phyloP scores from a whole-genome alignment of 2,888 invertebrate species.

The Lathronympha strigana region DNA sequence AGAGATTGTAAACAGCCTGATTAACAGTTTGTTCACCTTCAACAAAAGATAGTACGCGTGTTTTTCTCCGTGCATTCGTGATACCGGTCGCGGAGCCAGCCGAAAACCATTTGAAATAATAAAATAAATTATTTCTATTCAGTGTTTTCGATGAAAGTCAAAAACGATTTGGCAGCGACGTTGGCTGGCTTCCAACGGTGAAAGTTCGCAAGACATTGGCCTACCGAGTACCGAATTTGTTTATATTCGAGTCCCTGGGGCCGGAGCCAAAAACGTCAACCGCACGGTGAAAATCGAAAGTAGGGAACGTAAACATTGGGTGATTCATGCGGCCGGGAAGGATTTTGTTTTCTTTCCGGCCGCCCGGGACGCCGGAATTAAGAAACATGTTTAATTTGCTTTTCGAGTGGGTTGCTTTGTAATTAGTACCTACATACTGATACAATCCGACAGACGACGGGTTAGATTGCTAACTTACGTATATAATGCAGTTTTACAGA shows the following conservation, averaged over 20 bases:
- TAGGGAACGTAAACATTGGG: constrained; percentile 42
- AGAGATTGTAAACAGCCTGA: constrained; percentile 24
- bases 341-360: constrained; percentile 38
- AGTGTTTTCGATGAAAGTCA: constrained; percentile 69
- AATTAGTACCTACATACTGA: constrained; percentile 9
- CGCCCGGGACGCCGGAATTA: constrained; percentile 21
- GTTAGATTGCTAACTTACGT: not conserved
- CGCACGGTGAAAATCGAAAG: constrained; percentile 60
- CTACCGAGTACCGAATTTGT: constrained; percentile 76
- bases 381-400: constrained; percentile 36
- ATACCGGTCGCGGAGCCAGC: constrained; percentile 50
- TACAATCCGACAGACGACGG: not conserved
- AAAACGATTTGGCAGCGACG: constrained; percentile 65
- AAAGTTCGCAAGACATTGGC: constrained; percentile 78
- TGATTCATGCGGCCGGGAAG: constrained; percentile 40
- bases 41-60: constrained; percentile 9
- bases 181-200: constrained; percentile 76
- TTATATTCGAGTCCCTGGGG: constrained; percentile 61
- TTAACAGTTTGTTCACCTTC: constrained; percentile 37
- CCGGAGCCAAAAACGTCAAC: constrained; percentile 62
- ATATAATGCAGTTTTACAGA: not conserved
- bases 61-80: constrained; percentile 32
- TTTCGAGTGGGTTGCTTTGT: constrained; percentile 18
- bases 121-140: constrained; percentile 73
- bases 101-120: constrained; percentile 57